Evolutionary conservation across 2,797 vertebrate species (phyloP).

Genomic region (Chanos chanos): DNA sequence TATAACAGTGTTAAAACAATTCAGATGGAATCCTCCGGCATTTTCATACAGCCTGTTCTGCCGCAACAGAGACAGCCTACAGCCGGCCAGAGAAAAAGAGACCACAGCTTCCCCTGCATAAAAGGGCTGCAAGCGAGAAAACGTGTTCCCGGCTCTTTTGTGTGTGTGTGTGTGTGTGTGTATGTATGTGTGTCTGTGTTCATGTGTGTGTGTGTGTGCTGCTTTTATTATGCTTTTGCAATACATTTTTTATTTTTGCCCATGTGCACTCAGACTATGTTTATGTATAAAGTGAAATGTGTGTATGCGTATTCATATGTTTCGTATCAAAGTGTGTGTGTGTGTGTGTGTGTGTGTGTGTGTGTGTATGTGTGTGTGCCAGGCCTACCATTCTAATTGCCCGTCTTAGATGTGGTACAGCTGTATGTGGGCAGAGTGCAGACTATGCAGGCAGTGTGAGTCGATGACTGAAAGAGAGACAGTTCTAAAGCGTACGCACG

Average conservation of each 20-base stretch:
- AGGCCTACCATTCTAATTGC: conserved; percentile 56
- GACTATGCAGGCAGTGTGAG: conserved; percentile 45
- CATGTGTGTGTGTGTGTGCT: conserved; percentile 25
- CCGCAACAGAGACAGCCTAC: conserved; percentile 35
- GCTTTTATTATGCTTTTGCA: too few species aligned
- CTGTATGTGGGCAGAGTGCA: conserved; percentile 60
- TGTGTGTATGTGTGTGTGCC: conserved; percentile 35
- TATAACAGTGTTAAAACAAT: conserved; percentile 20
- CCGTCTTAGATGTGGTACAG: conserved; percentile 55
- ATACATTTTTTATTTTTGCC: neutral
- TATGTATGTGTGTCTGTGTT: conserved; percentile 35
- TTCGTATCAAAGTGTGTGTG: too few species aligned
- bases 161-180: conserved; percentile 20
- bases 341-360: conserved; percentile 21
- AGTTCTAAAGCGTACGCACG: conserved; percentile 10
- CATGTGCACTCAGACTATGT: neutral
- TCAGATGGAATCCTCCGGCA: conserved; percentile 15
- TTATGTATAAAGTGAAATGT: neutral
- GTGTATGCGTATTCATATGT: conserved; percentile 7
- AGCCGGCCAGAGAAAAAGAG: conserved; percentile 1
- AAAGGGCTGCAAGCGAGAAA: neutral
- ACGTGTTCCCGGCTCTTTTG: conserved; percentile 26
- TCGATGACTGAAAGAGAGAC: conserved; percentile 40
- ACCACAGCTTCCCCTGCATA: too few species aligned
- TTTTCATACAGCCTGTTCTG: neutral